phyloP scores from a whole-genome alignment of 1,140 invertebrate species.

The Adelges cooleyi region DNA sequence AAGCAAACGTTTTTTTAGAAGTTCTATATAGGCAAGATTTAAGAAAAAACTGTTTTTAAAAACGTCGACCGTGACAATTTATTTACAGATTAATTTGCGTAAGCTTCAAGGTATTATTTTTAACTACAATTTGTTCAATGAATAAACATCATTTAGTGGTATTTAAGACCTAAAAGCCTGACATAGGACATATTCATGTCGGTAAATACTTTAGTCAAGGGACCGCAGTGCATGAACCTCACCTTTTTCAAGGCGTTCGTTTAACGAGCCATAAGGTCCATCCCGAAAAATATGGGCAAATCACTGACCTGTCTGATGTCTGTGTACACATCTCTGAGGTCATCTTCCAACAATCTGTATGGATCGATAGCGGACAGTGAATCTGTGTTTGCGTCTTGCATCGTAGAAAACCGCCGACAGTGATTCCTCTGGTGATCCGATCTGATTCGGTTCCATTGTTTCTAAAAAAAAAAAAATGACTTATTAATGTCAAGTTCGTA shows the following conservation, averaged over 20 bases:
- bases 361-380: constrained; percentile 49
- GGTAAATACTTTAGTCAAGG: no score
- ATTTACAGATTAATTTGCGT: no score
- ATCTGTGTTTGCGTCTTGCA: constrained; percentile 20
- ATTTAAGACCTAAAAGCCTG: no score
- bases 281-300: not conserved
- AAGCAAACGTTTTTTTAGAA: no score
- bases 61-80: no score
- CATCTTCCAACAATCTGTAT: constrained; percentile 69
- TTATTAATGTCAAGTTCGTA: not conserved
- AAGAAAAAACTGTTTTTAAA: no score
- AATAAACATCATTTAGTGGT: no score
- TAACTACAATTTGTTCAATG: no score
- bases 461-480: not conserved
- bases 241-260: not conserved
- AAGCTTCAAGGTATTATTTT: no score
- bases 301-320: constrained; percentile 65
- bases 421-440: constrained; percentile 20
- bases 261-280: not conserved
- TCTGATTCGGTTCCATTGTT: constrained; percentile 15
- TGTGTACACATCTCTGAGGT: constrained; percentile 66
- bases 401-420: constrained; percentile 14
- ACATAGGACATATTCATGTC: no score
- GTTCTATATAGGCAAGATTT: no score
- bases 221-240: not conserved